Evolutionary conservation across 2,113 vertebrate genomes (phyloP).

Genomic region (Rhipidura dahli): DNA sequence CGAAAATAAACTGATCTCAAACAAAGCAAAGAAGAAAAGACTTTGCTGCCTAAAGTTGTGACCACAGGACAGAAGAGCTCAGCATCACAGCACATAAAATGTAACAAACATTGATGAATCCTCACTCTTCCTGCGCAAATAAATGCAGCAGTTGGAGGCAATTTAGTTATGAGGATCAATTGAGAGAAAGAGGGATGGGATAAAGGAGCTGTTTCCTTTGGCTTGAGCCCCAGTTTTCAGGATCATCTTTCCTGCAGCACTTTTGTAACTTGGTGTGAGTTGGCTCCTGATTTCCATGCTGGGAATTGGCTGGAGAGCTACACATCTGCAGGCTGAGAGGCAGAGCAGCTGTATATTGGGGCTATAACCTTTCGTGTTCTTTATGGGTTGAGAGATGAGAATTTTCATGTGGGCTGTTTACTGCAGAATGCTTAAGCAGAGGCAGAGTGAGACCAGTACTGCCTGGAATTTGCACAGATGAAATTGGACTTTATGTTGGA

Average conservation of each 20-base stretch:
- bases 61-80: not conserved
- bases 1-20: not conserved
- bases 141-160: not conserved
- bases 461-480: not conserved
- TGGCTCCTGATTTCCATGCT: not conserved
- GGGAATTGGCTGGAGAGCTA: not conserved
- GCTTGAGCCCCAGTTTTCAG: not conserved
- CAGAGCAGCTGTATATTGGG: not conserved
- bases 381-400: not conserved
- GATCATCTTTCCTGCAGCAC: not conserved
- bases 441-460: not conserved
- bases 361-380: not conserved
- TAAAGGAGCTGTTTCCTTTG: not conserved
- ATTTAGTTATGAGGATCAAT: not conserved
- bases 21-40: not conserved
- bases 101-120: not conserved
- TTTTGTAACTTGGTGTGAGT: not conserved
- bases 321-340: not conserved
- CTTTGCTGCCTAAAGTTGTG: not conserved
- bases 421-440: not conserved
- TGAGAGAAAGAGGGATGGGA: not conserved
- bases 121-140: not conserved
- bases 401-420: not conserved
- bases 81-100: not conserved
- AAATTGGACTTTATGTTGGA: not conserved